These are phyloP conservation scores for Phymastichus coffea DNA, from an alignment of 1,140 invertebrate species.

Conservation along the genomic window DNA sequence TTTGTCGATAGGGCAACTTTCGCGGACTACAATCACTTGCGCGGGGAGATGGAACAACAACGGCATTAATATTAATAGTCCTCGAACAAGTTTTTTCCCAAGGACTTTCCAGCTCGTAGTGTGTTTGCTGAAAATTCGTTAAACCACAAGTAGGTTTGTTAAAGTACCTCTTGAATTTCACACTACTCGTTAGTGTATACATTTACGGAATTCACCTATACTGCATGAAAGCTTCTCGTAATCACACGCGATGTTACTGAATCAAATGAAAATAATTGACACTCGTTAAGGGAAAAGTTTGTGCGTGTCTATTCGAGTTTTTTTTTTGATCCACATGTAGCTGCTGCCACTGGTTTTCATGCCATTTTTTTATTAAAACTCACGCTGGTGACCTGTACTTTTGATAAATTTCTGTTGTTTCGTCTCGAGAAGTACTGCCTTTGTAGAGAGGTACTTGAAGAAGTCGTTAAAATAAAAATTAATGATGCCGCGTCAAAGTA, in stretches of 20 bases:
- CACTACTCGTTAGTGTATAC: background rate
- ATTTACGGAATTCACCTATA: background rate
- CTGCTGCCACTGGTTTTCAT: too few species aligned
- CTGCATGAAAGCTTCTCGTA: background rate
- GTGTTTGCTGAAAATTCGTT: slow-evolving; percentile 18
- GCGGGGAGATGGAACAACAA: background rate
- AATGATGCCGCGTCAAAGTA: too few species aligned
- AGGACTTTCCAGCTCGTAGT: background rate
- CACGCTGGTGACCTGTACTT: background rate
- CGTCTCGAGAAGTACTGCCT: background rate
- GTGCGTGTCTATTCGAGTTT: too few species aligned
- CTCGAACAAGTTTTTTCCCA: background rate
- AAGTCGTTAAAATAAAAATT: background rate
- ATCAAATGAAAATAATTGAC: slow-evolving; percentile 15
- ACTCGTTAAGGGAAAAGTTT: slow-evolving; percentile 17
- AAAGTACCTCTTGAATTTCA: slow-evolving; percentile 12
- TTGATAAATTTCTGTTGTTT: background rate
- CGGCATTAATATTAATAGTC: slow-evolving; percentile 5
- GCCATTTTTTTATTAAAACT: slow-evolving; percentile 19
- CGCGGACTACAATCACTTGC: too few species aligned
- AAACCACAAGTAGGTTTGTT: background rate
- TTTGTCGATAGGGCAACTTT: too few species aligned
- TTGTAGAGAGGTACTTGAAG: background rate
- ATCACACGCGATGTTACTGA: background rate
- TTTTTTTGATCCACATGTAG: too few species aligned